A percentile compares a stretch with the other conserved stretches of the same genome.
phyloP scores from a whole-genome alignment of 2,888 invertebrate genomes.

The Charanyca ferruginea region DNA sequence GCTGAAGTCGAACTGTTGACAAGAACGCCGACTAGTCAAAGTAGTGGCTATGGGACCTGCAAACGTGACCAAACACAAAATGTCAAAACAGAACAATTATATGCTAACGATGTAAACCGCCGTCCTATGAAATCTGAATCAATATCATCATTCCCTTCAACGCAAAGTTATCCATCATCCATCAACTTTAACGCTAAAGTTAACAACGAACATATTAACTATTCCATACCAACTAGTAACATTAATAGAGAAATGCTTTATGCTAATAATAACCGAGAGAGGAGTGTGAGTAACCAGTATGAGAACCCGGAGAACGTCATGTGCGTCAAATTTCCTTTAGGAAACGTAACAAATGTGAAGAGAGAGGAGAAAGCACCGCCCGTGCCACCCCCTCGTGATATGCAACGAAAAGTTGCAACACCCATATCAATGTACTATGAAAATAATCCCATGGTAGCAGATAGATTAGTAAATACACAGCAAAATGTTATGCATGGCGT shows the following conservation, averaged over 20 bases:
- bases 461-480: conserved; percentile 75
- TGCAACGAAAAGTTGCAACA: conserved; percentile 91
- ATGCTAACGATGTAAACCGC: conserved; percentile 78
- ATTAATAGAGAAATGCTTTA: conserved; percentile 82
- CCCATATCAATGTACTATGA: conserved; percentile 89
- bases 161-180: conserved; percentile 89
- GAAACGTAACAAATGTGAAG: conserved; percentile 84
- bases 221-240: conserved; percentile 86
- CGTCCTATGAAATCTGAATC: conserved; percentile 87
- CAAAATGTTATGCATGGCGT: conserved; percentile 82
- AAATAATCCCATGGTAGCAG: conserved; percentile 79
- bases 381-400: conserved; percentile 95
- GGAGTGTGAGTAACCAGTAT: conserved; percentile 80
- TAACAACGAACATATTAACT: conserved; percentile 90
- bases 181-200: conserved; percentile 90
- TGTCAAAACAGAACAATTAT: conserved; percentile 80
- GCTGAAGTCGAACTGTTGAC: conserved; percentile 90
- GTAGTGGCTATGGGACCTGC: conserved; percentile 88
- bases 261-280: conserved; percentile 82
- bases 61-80: conserved; percentile 88
- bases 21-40: conserved; percentile 89
- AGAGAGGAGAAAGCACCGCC: conserved; percentile 92
- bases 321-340: conserved; percentile 89
- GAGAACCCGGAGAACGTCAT: conserved; percentile 85
- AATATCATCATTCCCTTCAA: conserved; percentile 89